These are phyloP conservation scores for Conops quadrifasciatus DNA, from an alignment of 2,888 invertebrate species.

Conservation along the genomic window DNA sequence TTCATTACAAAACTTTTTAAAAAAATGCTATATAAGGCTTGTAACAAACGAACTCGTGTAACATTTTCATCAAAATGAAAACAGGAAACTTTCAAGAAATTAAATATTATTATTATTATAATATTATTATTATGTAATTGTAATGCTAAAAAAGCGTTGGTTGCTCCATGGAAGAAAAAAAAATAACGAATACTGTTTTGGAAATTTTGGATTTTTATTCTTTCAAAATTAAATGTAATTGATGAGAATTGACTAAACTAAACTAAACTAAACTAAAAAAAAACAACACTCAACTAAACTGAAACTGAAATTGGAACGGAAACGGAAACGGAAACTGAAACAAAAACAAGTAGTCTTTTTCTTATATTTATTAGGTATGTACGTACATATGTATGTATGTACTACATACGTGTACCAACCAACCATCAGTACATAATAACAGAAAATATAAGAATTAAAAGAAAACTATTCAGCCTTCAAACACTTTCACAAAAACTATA, in stretches of 20 bases:
- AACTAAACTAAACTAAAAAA: conserved; percentile 22
- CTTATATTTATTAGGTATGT: too few species aligned
- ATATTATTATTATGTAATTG: conserved; percentile 24
- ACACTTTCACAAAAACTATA: conserved; percentile 4
- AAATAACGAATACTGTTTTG: conserved; percentile 18
- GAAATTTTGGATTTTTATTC: conserved; percentile 5
- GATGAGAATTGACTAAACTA: too few species aligned
- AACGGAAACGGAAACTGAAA: too few species aligned
- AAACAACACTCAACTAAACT: background rate
- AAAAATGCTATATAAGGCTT: conserved; percentile 50
- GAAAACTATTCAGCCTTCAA: too few species aligned
- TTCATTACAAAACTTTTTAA: conserved; percentile 50
- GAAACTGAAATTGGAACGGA: background rate
- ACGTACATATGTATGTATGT: background rate
- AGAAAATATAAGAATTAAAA: too few species aligned
- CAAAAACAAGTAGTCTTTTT: too few species aligned
- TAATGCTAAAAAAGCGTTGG: conserved; percentile 35
- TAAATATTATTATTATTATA: conserved; percentile 16
- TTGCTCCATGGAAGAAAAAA: conserved; percentile 28
- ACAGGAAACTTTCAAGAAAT: conserved; percentile 32
- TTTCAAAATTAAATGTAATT: conserved; percentile 5
- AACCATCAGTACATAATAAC: too few species aligned
- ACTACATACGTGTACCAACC: background rate
- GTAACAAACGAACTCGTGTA: conserved; percentile 45
- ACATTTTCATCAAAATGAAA: conserved; percentile 39